These are phyloP conservation scores for Mormyrus proboscirostris DNA, from an alignment of 2,797 vertebrate species.

Conservation along the genomic window DNA sequence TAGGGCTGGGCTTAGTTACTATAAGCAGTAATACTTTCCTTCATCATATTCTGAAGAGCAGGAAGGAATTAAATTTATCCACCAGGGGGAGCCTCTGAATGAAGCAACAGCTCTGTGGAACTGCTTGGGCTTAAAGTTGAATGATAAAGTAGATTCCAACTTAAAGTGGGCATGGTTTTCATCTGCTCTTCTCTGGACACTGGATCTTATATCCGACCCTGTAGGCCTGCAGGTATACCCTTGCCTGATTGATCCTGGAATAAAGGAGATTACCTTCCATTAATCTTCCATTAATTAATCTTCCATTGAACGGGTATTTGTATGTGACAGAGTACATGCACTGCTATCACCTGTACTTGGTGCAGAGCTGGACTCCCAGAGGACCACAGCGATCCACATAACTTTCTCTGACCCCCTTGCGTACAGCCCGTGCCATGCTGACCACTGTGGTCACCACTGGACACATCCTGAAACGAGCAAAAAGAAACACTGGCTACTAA, in stretches of 20 bases:
- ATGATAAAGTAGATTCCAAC: background rate
- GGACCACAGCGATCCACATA: constrained; percentile 73
- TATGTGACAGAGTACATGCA: background rate
- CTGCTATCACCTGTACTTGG: constrained; percentile 46
- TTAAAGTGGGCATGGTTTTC: constrained; percentile 12
- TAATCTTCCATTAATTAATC: background rate
- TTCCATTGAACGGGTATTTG: background rate
- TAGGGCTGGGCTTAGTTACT: background rate
- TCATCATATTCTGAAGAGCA: background rate
- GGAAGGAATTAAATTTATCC: background rate
- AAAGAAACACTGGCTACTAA: background rate
- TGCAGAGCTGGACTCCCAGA: constrained; percentile 59
- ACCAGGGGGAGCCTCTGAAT: background rate
- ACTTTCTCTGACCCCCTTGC: constrained; percentile 65
- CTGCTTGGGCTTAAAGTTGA: background rate
- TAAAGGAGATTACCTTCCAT: constrained; percentile 18
- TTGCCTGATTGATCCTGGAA: constrained; percentile 70
- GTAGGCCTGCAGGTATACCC: constrained; percentile 72
- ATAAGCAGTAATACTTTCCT: background rate
- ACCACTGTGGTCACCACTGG: constrained; percentile 68
- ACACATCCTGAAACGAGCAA: constrained; percentile 52
- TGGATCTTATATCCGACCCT: constrained; percentile 72
- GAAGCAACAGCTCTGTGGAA: no score
- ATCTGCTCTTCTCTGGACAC: constrained; percentile 56
- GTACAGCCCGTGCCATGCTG: constrained; percentile 62